Evolutionary conservation across 2,113 vertebrate species (phyloP).

Genomic region (Dicentrarchus labrax): DNA sequence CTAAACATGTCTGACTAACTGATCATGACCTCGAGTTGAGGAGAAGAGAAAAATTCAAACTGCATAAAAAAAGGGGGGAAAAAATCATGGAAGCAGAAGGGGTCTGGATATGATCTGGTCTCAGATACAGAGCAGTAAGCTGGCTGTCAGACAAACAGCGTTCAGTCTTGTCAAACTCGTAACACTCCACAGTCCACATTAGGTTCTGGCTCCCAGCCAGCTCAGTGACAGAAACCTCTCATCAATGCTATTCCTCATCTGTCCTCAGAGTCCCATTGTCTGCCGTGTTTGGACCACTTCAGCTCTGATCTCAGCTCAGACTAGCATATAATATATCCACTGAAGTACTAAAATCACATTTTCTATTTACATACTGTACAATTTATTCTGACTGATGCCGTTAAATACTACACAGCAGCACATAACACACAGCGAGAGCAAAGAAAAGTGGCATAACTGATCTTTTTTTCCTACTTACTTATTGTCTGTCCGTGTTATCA

Average conservation of each 20-base stretch:
- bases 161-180: constrained; percentile 64
- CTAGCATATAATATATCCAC: constrained; percentile 27
- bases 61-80: neutral
- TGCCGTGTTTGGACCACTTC: constrained; percentile 47
- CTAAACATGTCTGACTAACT: neutral
- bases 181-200: constrained; percentile 68
- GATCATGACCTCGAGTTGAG: neutral
- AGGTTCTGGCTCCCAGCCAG: constrained; percentile 67
- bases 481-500: constrained; percentile 58
- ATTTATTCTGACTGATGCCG: constrained; percentile 9
- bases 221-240: constrained; percentile 70
- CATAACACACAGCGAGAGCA: constrained; percentile 5
- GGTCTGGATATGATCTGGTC: constrained; percentile 59
- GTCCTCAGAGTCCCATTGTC: constrained; percentile 72
- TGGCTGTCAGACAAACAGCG: constrained; percentile 58
- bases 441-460: constrained; percentile 36
- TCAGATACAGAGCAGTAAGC: constrained; percentile 35
- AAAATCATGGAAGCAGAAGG: neutral
- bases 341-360: constrained; percentile 18
- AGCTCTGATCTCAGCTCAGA: constrained; percentile 50
- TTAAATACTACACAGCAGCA: neutral
- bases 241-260: constrained; percentile 71
- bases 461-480: constrained; percentile 43
- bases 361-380: constrained; percentile 5
- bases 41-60: constrained; percentile 3